These are phyloP conservation scores for Hymenopus coronatus DNA, from an alignment of 2,888 invertebrate species.

Conservation along the genomic window DNA sequence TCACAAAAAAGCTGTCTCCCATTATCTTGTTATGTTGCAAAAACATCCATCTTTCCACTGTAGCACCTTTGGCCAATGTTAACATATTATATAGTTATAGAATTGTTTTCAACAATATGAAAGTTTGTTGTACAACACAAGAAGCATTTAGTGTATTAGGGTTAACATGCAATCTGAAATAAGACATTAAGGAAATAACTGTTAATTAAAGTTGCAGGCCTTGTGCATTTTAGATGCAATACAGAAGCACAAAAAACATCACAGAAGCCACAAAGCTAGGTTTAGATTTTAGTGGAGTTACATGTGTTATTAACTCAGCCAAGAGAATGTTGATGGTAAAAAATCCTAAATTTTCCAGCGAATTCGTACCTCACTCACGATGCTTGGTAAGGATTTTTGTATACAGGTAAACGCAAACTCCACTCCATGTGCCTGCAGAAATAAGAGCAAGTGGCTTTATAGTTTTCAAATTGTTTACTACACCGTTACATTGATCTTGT, in stretches of 20 bases:
- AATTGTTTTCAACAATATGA: too few relatives aligned
- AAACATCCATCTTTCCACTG: too few relatives aligned
- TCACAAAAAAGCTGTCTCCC: too few relatives aligned
- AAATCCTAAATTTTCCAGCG: neutral
- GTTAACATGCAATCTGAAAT: neutral
- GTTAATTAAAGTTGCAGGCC: neutral
- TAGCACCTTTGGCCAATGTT: too few relatives aligned
- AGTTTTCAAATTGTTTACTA: neutral
- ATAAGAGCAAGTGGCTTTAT: neutral
- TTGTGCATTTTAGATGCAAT: neutral
- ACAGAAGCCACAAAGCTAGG: neutral
- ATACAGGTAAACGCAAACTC: constrained; percentile 67
- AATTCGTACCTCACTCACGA: constrained; percentile 60
- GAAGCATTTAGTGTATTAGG: neutral
- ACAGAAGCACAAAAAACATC: neutral
- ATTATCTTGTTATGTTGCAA: too few relatives aligned
- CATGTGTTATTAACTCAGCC: neutral
- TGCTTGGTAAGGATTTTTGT: constrained; percentile 63
- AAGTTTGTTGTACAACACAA: too few relatives aligned
- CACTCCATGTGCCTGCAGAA: constrained; percentile 44
- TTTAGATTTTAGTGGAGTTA: neutral
- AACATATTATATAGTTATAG: too few relatives aligned
- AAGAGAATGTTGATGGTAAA: neutral
- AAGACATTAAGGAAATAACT: neutral
- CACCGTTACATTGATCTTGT: too few relatives aligned